A percentile compares a stretch with the other conserved stretches of the same genome.
These are phyloP conservation scores for Zosterops pallidus DNA, from an alignment of 2,113 vertebrate genomes.

Conservation along the genomic window DNA sequence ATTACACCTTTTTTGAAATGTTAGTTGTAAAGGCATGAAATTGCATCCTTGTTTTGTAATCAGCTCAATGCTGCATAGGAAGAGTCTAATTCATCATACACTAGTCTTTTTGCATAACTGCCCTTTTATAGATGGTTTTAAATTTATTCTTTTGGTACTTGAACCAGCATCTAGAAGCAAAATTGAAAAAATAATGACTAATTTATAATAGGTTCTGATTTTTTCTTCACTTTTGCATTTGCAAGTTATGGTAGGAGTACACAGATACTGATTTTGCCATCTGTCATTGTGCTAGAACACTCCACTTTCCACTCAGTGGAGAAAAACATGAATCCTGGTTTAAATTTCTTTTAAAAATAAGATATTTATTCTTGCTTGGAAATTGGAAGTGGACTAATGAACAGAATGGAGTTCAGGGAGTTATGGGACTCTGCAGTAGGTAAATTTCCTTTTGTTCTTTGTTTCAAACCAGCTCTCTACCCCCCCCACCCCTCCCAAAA, in stretches of 20 bases:
- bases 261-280: not conserved
- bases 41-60: conserved; percentile 11
- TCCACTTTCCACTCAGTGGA: not conserved
- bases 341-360: not conserved
- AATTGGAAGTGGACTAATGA: not conserved
- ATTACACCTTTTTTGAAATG: not conserved
- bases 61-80: not conserved
- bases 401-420: not conserved
- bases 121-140: not conserved
- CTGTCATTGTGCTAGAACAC: not conserved
- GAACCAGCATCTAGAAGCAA: not conserved
- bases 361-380: not conserved
- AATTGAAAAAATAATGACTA: not conserved
- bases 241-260: not conserved
- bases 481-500: too few relatives aligned
- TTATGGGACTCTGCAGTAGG: not conserved
- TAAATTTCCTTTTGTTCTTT: not conserved
- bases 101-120: not conserved
- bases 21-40: conserved; percentile 44
- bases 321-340: not conserved
- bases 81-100: conserved; percentile 3
- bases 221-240: not conserved
- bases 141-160: not conserved
- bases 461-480: not conserved
- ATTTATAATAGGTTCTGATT: not conserved